Percentiles rank a stretch among this genome's conserved stretches.
These are phyloP conservation scores for Cyrtorhinus lividipennis DNA, from an alignment of 1,140 invertebrate genomes.

Conservation along the genomic window DNA sequence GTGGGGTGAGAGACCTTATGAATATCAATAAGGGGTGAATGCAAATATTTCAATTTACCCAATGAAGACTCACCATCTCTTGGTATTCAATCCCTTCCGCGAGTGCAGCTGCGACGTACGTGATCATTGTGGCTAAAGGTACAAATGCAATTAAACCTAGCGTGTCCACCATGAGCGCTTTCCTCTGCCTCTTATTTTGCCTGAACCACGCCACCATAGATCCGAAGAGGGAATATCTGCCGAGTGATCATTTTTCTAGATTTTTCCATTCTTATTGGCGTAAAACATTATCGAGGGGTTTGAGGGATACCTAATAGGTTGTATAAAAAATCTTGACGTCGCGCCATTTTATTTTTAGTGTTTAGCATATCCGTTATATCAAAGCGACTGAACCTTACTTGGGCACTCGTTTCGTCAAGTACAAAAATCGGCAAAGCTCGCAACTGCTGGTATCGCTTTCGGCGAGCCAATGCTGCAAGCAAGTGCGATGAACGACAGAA, in stretches of 20 bases:
- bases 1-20: too few relatives aligned
- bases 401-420: conserved; percentile 2
- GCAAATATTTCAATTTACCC: not conserved
- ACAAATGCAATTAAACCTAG: not conserved
- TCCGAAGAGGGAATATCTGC: not conserved
- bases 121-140: not conserved
- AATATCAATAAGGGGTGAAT: too few relatives aligned
- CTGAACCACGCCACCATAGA: not conserved
- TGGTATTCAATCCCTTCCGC: not conserved
- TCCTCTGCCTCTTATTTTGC: not conserved
- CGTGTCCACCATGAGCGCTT: not conserved
- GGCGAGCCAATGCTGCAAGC: conserved; percentile 51
- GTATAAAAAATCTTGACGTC: too few relatives aligned
- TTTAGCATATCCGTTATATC: too few relatives aligned
- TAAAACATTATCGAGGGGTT: too few relatives aligned
- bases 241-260: not conserved
- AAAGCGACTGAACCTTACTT: too few relatives aligned
- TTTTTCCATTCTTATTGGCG: too few relatives aligned
- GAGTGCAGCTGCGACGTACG: not conserved
- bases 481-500: conserved; percentile 45
- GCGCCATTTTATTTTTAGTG: too few relatives aligned
- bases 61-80: not conserved
- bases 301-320: too few relatives aligned
- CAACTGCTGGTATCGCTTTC: conserved; percentile 41
- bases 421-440: conserved; percentile 35